These are phyloP conservation scores for Leptinotarsa haldemani DNA, from an alignment of 2,888 invertebrate genomes.

Conservation along the genomic window DNA sequence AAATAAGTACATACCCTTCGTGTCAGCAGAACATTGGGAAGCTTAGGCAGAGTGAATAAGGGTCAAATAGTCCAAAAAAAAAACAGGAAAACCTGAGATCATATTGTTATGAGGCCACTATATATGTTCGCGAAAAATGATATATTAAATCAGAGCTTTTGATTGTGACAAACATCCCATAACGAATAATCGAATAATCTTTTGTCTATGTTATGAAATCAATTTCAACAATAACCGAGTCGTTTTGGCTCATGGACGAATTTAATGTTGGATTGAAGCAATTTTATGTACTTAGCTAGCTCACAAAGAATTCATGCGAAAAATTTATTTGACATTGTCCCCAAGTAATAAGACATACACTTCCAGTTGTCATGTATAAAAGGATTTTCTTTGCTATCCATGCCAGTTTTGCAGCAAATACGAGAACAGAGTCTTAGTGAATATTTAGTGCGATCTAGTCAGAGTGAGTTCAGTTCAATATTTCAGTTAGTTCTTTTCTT, in stretches of 20 bases:
- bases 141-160: neutral
- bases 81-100: no score
- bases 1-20: no score
- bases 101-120: no score
- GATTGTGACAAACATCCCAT: neutral
- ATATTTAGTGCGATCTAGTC: neutral
- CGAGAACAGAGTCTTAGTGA: neutral
- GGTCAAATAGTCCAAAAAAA: no score
- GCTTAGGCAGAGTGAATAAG: no score
- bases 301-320: conserved; percentile 50
- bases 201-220: conserved; percentile 13
- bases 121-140: neutral
- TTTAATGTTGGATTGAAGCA: conserved; percentile 40
- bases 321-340: conserved; percentile 52
- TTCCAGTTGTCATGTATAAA: conserved; percentile 39
- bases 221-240: conserved; percentile 18
- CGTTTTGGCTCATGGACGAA: conserved; percentile 40
- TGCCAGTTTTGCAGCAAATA: conserved; percentile 19
- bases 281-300: conserved; percentile 40
- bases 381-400: conserved; percentile 26
- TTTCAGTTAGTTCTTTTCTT: neutral
- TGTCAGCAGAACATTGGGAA: no score
- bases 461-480: neutral
- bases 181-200: neutral
- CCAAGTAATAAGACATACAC: conserved; percentile 31